Percentiles rank a stretch among this genome's conserved stretches.
Conservation (phyloP, 2,888 invertebrate species). For the Cephus runcator region DNA sequence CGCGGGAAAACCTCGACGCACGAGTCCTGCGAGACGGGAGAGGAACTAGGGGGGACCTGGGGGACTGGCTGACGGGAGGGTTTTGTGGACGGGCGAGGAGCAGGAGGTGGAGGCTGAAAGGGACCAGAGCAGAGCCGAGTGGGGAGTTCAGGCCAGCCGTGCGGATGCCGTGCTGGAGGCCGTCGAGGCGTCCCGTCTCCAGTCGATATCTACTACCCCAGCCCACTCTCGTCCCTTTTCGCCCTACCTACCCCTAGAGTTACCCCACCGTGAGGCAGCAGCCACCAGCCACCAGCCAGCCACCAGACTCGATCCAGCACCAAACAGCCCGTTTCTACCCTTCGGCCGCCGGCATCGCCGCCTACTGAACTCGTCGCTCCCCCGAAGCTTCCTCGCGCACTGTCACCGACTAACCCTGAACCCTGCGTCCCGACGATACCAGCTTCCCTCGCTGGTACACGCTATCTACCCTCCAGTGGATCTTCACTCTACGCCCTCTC, state of each 20-base stretch:
- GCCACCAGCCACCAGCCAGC: background rate
- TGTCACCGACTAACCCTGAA: conserved; percentile 7
- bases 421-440: background rate
- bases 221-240: conserved; percentile 7
- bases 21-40: conserved; percentile 19
- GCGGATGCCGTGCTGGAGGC: conserved; percentile 9
- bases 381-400: background rate
- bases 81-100: background rate
- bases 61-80: conserved; percentile 9
- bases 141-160: conserved; percentile 23
- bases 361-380: background rate
- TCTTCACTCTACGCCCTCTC: background rate
- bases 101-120: conserved; percentile 9
- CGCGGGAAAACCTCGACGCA: conserved; percentile 38
- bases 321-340: conserved; percentile 20
- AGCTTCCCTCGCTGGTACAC: background rate
- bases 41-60: conserved; percentile 17
- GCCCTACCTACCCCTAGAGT: background rate
- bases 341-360: conserved; percentile 11
- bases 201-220: conserved; percentile 41
- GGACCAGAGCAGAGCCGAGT: conserved; percentile 15
- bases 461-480: background rate
- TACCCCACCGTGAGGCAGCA: background rate
- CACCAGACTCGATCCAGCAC: conserved; percentile 13
- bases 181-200: conserved; percentile 29